Evolutionary conservation across 2,113 vertebrate genomes (phyloP).

Genomic region (Poecile atricapillus): DNA sequence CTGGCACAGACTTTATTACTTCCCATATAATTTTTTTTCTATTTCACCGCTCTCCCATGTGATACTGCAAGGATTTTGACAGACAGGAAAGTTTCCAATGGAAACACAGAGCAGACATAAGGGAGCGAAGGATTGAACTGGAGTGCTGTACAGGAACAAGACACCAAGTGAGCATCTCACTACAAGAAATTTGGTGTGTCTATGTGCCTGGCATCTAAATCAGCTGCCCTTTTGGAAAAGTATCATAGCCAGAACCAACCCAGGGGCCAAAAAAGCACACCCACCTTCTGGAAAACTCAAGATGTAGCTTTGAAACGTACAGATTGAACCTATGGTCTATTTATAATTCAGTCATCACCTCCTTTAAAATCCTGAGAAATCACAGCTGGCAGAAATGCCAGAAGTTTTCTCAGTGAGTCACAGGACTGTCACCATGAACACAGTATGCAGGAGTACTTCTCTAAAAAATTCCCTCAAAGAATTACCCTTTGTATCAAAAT

Average conservation of each 20-base stretch:
- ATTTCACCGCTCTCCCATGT: neutral
- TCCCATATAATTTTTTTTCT: neutral
- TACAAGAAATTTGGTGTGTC: neutral
- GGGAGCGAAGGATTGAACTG: fast-evolving
- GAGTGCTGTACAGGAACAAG: neutral
- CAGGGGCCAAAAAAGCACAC: neutral
- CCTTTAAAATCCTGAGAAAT: slow-evolving; percentile 23
- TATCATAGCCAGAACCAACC: neutral
- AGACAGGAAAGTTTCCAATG: neutral
- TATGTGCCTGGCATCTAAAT: neutral
- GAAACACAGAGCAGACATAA: neutral
- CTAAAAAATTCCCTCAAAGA: neutral
- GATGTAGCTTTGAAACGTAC: neutral
- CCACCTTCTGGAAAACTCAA: neutral
- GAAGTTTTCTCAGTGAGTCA: slow-evolving; percentile 33
- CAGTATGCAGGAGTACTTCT: neutral
- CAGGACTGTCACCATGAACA: neutral
- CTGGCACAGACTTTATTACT: neutral
- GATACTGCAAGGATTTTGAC: neutral
- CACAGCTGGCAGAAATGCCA: slow-evolving; percentile 27
- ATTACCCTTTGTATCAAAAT: neutral
- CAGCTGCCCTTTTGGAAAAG: neutral
- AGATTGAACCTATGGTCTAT: neutral
- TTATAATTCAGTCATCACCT: slow-evolving; percentile 25
- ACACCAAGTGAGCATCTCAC: neutral